phyloP scores from a whole-genome alignment of 1,140 invertebrate genomes.

The Ceratitis capitata region DNA sequence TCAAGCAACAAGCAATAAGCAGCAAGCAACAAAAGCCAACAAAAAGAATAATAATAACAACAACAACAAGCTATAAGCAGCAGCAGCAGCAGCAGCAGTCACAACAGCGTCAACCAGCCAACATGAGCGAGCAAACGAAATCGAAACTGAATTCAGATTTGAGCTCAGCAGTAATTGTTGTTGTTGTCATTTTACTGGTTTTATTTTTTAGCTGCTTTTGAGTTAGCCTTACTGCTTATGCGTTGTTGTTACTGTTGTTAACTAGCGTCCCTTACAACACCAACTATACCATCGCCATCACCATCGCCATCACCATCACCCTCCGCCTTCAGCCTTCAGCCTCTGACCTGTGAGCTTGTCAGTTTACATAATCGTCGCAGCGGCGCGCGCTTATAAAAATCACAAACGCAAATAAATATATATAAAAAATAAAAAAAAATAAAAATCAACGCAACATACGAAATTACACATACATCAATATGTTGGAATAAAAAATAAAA shows the following conservation, averaged over 20 bases:
- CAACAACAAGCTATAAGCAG: neutral
- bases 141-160: slow-evolving; percentile 54
- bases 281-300: neutral
- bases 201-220: slow-evolving; percentile 8
- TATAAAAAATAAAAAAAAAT: neutral
- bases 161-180: neutral
- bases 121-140: slow-evolving; percentile 53
- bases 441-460: neutral
- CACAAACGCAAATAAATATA: neutral
- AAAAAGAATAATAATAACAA: too few relatives aligned
- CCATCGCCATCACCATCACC: neutral
- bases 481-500: neutral
- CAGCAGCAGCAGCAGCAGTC: neutral
- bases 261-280: neutral
- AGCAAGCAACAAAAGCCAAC: neutral
- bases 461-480: neutral
- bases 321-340: neutral
- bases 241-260: slow-evolving; percentile 9
- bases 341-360: neutral
- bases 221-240: neutral
- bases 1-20: slow-evolving; percentile 27
- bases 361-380: slow-evolving; percentile 26
- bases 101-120: too few relatives aligned
- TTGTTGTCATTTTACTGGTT: neutral
- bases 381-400: slow-evolving; percentile 17